These are phyloP conservation scores for Heliothis subflexa DNA, from an alignment of 1,140 invertebrate genomes.

Conservation along the genomic window DNA sequence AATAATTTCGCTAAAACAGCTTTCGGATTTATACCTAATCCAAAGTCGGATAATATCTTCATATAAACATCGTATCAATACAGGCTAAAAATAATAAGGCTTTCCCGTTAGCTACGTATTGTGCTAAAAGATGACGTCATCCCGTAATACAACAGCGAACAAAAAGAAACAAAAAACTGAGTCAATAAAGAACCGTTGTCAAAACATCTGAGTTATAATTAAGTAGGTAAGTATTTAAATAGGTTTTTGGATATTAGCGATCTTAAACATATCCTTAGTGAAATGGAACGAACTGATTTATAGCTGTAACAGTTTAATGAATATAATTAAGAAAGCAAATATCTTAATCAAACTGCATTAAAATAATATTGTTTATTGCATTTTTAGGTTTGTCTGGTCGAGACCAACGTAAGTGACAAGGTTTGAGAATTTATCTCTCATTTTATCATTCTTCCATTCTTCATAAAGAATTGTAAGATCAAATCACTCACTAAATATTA, in stretches of 20 bases:
- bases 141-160: background rate
- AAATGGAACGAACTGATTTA: background rate
- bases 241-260: background rate
- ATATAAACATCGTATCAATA: constrained; percentile 4
- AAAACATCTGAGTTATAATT: constrained; percentile 3
- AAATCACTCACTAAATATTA: no score
- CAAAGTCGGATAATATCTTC: background rate
- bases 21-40: background rate
- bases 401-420: background rate
- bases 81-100: background rate
- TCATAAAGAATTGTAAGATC: no score
- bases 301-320: background rate
- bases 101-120: constrained; percentile 12
- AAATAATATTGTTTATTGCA: constrained; percentile 16
- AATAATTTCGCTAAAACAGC: background rate
- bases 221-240: background rate
- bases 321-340: background rate
- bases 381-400: background rate
- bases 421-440: background rate
- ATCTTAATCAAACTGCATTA: background rate
- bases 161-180: constrained; percentile 28
- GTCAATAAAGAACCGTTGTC: constrained; percentile 15
- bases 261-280: background rate
- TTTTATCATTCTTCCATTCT: no score
- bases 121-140: constrained; percentile 25